These are phyloP conservation scores for Paramuricea clavata DNA, from an alignment of 92 coral and sea anemone genomes.

Conservation along the genomic window DNA sequence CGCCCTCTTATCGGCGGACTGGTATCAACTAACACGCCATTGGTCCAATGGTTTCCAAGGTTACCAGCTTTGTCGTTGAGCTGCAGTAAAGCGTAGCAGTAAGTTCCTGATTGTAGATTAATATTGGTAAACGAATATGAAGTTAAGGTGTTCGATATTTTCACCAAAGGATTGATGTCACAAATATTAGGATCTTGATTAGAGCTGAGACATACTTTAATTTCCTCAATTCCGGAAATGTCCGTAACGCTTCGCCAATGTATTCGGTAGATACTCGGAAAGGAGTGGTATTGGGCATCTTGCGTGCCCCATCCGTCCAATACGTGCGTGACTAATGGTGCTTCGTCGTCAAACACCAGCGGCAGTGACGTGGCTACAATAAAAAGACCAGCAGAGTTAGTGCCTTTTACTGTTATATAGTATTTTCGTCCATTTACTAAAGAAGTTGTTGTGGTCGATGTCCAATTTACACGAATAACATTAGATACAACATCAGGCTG, in stretches of 20 bases:
- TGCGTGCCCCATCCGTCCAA: constrained; percentile 93
- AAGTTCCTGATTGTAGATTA: constrained; percentile 75
- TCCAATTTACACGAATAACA: constrained; percentile 83
- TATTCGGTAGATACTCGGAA: constrained; percentile 78
- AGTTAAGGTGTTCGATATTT: constrained; percentile 59
- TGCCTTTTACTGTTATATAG: constrained; percentile 79
- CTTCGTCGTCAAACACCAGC: constrained; percentile 78
- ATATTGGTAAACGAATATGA: constrained; percentile 79
- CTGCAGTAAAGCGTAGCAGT: constrained; percentile 78
- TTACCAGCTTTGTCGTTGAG: constrained; percentile 88
- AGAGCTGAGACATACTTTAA: constrained; percentile 81
- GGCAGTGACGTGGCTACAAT: constrained; percentile 80
- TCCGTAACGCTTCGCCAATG: constrained; percentile 91
- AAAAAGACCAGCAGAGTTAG: constrained; percentile 84
- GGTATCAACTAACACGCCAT: constrained; percentile 81
- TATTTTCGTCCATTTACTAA: constrained; percentile 80
- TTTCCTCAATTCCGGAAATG: constrained; percentile 74
- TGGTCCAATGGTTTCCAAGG: constrained; percentile 74
- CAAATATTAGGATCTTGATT: constrained; percentile 55
- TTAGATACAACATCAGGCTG: constrained; percentile 54
- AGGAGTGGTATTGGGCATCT: constrained; percentile 85
- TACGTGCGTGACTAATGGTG: constrained; percentile 78
- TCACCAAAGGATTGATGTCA: constrained; percentile 70
- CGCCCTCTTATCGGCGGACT: constrained; percentile 81
- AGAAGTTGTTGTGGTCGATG: constrained; percentile 50